phyloP scores from a whole-genome alignment of 2,888 invertebrate genomes.

The Strigamia crassipes region DNA sequence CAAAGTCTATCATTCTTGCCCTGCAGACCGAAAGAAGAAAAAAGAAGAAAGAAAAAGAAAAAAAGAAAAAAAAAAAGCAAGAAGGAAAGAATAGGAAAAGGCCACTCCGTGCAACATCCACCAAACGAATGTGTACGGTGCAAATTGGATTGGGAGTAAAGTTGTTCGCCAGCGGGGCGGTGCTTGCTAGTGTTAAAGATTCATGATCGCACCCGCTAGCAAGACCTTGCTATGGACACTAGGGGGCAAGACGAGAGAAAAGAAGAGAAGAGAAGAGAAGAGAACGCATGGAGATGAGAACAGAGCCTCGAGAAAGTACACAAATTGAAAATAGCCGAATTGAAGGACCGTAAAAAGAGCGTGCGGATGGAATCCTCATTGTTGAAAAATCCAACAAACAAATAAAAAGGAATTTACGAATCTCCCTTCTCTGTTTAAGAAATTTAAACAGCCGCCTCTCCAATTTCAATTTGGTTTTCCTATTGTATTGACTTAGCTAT shows the following conservation, averaged over 20 bases:
- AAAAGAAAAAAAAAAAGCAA: background rate
- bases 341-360: background rate
- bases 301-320: too few relatives aligned
- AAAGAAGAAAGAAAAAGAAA: background rate
- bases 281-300: background rate
- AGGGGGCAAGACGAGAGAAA: background rate
- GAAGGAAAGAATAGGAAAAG: background rate
- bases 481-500: too few relatives aligned
- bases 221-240: background rate
- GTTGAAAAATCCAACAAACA: background rate
- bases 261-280: too few relatives aligned
- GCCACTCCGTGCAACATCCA: background rate
- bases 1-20: background rate
- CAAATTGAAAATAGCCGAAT: background rate
- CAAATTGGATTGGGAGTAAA: slow-evolving; percentile 35
- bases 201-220: slow-evolving; percentile 15
- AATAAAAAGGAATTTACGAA: background rate
- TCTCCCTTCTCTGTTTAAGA: too few relatives aligned
- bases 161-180: slow-evolving; percentile 25
- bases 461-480: too few relatives aligned
- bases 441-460: too few relatives aligned
- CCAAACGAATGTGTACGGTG: slow-evolving; percentile 27
- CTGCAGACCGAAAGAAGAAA: background rate
- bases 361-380: background rate
- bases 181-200: slow-evolving; percentile 31